Evolutionary conservation across 2,797 vertebrate species (phyloP).

Genomic region (Poecilia velifera): DNA sequence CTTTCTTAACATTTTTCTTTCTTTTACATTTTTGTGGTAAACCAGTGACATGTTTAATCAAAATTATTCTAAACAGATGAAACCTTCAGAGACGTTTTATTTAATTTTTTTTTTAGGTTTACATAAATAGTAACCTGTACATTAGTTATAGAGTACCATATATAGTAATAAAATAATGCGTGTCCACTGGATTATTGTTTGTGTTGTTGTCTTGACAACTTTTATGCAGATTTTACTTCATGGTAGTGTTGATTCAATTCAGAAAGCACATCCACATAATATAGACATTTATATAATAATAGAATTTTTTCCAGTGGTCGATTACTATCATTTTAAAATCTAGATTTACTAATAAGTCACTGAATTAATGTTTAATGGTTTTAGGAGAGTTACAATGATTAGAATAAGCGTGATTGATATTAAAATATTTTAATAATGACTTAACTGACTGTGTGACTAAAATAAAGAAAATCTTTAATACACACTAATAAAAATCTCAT

Average conservation of each 20-base stretch:
- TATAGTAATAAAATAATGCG: not conserved
- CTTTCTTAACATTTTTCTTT: not conserved
- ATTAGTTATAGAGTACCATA: too few relatives aligned
- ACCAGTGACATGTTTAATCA: not conserved
- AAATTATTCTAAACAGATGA: not conserved
- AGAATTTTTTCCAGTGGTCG: too few relatives aligned
- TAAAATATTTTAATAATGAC: not conserved
- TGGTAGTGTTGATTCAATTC: not conserved
- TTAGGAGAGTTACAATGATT: not conserved
- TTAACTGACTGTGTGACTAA: not conserved
- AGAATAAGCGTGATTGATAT: not conserved
- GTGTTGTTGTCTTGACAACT: not conserved
- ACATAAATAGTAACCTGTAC: not conserved
- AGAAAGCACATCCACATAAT: too few relatives aligned
- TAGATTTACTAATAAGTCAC: not conserved
- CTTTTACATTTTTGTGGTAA: not conserved
- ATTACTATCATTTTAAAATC: not conserved
- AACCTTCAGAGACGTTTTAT: not conserved
- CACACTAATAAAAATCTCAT: not conserved
- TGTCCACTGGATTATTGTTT: not conserved
- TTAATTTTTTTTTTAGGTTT: not conserved
- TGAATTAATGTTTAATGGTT: not conserved
- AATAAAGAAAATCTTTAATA: not conserved
- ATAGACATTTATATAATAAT: too few relatives aligned
- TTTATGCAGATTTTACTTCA: not conserved